phyloP scores from a whole-genome alignment of 2,797 vertebrate genomes.

The Enteromius trimaculatus region DNA sequence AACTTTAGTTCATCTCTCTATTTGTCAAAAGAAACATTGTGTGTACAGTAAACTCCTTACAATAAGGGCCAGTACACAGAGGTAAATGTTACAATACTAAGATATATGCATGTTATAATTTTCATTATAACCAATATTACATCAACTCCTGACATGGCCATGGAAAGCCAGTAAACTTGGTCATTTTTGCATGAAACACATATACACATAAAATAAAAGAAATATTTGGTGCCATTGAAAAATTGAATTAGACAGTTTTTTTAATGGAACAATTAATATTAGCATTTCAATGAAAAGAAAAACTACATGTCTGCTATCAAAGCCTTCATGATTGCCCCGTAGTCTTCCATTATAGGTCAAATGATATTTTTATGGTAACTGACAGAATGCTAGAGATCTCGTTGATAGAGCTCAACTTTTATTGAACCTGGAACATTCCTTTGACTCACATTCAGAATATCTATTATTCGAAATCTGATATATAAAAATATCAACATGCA shows the following conservation, averaged over 20 bases:
- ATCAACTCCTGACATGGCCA: neutral
- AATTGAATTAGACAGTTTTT: neutral
- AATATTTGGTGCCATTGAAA: neutral
- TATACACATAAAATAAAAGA: neutral
- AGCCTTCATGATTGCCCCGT: neutral
- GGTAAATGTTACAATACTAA: neutral
- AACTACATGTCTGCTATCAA: neutral
- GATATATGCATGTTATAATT: neutral
- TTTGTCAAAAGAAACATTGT: neutral
- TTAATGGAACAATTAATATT: neutral
- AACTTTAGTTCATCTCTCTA: neutral
- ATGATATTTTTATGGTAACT: neutral
- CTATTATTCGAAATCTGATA: neutral
- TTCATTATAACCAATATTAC: neutral
- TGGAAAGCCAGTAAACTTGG: neutral
- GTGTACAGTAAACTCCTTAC: neutral
- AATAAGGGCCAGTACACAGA: neutral
- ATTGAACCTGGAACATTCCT: conserved; percentile 26
- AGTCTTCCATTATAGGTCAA: neutral
- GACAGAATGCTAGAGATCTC: neutral
- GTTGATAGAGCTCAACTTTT: neutral
- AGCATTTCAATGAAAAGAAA: neutral
- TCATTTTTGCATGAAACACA: neutral
- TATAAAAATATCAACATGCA: conserved; percentile 22
- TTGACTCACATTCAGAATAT: conserved; percentile 12